phyloP scores from a whole-genome alignment of 1,140 invertebrate genomes.

The Pristionchus pacificus region DNA sequence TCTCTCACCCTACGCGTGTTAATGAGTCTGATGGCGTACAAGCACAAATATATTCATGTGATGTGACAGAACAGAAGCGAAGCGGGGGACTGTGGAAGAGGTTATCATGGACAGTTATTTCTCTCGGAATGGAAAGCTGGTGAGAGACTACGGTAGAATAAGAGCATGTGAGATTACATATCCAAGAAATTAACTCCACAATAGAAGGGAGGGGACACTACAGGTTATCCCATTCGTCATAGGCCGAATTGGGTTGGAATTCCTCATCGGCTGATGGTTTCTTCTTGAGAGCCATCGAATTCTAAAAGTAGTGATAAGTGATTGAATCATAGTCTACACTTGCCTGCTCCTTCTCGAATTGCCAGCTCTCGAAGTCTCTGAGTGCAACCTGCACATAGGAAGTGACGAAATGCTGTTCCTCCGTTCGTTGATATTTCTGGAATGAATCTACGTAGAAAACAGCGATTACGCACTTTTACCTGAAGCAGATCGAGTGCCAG shows the following conservation, averaged over 20 bases:
- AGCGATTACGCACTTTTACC: background rate
- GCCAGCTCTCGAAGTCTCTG: slow-evolving; percentile 53
- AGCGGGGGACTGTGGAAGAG: no score
- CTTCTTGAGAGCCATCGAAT: slow-evolving; percentile 36
- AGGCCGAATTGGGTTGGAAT: slow-evolving; percentile 27
- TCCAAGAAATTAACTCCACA: background rate
- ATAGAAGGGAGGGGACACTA: slow-evolving; percentile 1
- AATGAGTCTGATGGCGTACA: no score
- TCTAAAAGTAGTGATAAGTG: slow-evolving; percentile 22
- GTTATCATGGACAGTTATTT: no score
- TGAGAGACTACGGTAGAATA: no score
- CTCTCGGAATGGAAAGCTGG: no score
- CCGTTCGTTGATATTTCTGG: slow-evolving; percentile 52
- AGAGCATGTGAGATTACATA: no score
- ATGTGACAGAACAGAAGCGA: no score
- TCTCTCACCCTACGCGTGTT: no score
- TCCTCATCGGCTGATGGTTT: slow-evolving; percentile 35
- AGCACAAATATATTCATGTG: no score
- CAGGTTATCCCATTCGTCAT: slow-evolving; percentile 42
- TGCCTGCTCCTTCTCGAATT: slow-evolving; percentile 53
- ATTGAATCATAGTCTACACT: background rate
- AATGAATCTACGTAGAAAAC: background rate
- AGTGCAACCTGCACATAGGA: slow-evolving; percentile 52
- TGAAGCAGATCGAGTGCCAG: slow-evolving; percentile 47
- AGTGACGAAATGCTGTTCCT: slow-evolving; percentile 55